phyloP scores from a whole-genome alignment of 92 coral and sea anemone genomes.

The Umimayanthus kanabou region DNA sequence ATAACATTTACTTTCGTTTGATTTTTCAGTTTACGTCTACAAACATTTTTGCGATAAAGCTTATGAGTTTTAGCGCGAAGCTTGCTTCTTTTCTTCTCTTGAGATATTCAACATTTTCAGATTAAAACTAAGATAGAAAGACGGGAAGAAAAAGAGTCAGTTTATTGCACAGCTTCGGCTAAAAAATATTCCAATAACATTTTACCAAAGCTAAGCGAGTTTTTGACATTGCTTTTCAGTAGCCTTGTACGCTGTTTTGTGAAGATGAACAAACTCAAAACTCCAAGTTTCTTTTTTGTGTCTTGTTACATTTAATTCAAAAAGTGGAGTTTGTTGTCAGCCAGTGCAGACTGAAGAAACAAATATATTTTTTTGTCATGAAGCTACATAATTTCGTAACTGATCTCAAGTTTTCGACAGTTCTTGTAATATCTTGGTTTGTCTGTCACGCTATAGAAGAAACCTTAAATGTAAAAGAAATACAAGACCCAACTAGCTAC shows the following conservation, averaged over 20 bases:
- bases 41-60: not conserved
- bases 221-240: not conserved
- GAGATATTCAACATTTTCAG: not conserved
- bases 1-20: not conserved
- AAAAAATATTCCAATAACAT: not conserved
- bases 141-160: not conserved
- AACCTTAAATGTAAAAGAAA: not conserved
- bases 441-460: not conserved
- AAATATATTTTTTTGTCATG: constrained; percentile 7
- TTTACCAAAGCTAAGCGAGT: not conserved
- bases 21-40: not conserved
- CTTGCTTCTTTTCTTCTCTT: not conserved
- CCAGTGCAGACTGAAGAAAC: not conserved
- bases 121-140: not conserved
- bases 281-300: not conserved
- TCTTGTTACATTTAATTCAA: not conserved
- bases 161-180: constrained; percentile 5
- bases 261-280: not conserved
- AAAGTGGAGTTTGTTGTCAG: not conserved
- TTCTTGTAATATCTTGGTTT: not conserved
- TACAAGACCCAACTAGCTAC: not conserved
- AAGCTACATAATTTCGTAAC: not conserved
- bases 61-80: not conserved
- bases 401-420: not conserved
- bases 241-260: not conserved